These are phyloP conservation scores for Apeltes quadracus DNA, from an alignment of 2,113 vertebrate genomes.

Conservation along the genomic window DNA sequence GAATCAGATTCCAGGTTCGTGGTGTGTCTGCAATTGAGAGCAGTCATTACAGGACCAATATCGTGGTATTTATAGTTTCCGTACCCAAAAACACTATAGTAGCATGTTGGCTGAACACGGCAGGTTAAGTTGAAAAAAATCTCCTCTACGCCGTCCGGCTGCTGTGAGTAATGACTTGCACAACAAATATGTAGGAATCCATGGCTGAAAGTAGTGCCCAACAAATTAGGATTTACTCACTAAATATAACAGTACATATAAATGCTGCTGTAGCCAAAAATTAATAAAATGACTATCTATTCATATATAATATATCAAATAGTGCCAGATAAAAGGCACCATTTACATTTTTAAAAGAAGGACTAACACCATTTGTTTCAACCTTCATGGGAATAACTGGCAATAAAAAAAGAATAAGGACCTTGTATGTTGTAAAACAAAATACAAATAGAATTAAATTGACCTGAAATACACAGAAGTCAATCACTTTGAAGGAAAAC, in stretches of 20 bases:
- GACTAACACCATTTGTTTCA: neutral
- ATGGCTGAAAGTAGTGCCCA: neutral
- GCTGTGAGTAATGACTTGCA: neutral
- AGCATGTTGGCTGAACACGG: neutral
- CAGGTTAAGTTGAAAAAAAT: neutral
- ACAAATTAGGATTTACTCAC: neutral
- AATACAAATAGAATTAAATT: neutral
- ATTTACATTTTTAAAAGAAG: neutral
- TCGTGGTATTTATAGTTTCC: neutral
- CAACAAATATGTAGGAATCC: neutral
- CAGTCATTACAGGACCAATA: neutral
- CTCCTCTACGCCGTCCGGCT: neutral
- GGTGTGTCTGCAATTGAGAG: slow-evolving; percentile 84
- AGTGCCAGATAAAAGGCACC: too few relatives aligned
- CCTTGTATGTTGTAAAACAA: neutral
- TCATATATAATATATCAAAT: too few relatives aligned
- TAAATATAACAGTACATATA: neutral
- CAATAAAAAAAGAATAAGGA: neutral
- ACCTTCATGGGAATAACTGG: neutral
- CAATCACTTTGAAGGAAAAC: neutral
- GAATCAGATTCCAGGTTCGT: slow-evolving; percentile 95
- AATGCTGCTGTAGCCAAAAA: too few relatives aligned
- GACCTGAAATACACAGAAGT: neutral
- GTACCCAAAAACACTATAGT: neutral
- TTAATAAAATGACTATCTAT: too few relatives aligned